phyloP scores from a whole-genome alignment of 2,797 vertebrate species.

The Diplodus puntazzo region DNA sequence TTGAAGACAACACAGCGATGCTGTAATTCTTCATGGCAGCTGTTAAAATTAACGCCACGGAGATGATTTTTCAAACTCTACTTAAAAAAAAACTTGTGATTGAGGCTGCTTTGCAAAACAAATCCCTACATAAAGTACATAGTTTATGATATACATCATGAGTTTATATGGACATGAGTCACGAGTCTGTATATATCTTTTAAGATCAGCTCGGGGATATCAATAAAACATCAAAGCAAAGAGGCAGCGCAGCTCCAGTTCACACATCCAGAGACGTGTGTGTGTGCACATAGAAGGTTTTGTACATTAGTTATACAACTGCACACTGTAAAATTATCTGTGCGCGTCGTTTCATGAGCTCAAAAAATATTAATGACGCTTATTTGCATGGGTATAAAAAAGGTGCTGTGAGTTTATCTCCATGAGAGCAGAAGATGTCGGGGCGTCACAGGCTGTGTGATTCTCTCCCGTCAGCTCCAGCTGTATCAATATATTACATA shows the following conservation, averaged over 20 bases:
- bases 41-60: neutral
- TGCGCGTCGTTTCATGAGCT: no score
- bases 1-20: no score
- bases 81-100: neutral
- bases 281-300: no score
- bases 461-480: slow-evolving; percentile 14
- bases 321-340: no score
- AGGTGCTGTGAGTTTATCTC: neutral
- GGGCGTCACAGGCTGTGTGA: neutral
- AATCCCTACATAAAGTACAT: neutral
- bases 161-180: neutral
- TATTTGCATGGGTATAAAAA: neutral
- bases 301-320: no score
- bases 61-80: neutral
- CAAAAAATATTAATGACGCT: no score
- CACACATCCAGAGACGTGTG: no score
- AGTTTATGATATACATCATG: neutral
- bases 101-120: neutral
- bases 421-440: neutral
- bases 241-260: neutral
- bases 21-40: neutral
- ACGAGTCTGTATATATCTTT: neutral
- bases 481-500: slow-evolving; percentile 31
- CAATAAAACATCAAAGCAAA: neutral
- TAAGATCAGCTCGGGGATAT: neutral